Evolutionary conservation across 2,113 vertebrate species (phyloP).

Genomic region (Xyliphius kryptos): DNA sequence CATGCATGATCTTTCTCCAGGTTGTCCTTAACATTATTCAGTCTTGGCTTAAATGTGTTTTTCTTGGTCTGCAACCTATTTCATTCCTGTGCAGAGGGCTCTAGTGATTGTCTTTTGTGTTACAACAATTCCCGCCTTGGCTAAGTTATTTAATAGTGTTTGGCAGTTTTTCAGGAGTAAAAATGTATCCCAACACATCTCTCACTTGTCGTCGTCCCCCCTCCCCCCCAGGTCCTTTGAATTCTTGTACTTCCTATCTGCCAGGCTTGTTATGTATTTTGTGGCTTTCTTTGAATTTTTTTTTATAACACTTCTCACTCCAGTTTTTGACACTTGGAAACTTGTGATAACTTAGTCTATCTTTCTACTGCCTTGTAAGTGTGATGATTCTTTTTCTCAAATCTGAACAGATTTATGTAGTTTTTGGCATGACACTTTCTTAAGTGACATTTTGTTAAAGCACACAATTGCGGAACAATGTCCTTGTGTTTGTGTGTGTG

Average conservation of each 20-base stretch:
- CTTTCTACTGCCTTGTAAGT: neutral
- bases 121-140: no score
- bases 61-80: slow-evolving; percentile 1
- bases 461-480: no score
- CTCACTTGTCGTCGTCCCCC: slow-evolving; percentile 3
- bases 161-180: no score
- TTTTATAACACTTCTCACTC: neutral
- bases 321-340: slow-evolving; percentile 1
- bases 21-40: neutral
- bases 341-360: slow-evolving; percentile 8
- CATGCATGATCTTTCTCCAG: neutral
- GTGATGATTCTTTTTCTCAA: neutral
- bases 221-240: slow-evolving; percentile 1
- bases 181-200: no score
- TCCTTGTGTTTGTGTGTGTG: no score
- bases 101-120: no score
- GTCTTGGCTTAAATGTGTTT: neutral
- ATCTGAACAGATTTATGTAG: neutral
- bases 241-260: neutral
- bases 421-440: no score
- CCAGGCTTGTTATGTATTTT: slow-evolving; percentile 5
- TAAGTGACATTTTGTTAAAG: no score
- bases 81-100: slow-evolving; percentile 11
- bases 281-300: neutral
- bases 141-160: no score